phyloP scores from a whole-genome alignment of 2,113 vertebrate genomes.

The Amphiprion percula region DNA sequence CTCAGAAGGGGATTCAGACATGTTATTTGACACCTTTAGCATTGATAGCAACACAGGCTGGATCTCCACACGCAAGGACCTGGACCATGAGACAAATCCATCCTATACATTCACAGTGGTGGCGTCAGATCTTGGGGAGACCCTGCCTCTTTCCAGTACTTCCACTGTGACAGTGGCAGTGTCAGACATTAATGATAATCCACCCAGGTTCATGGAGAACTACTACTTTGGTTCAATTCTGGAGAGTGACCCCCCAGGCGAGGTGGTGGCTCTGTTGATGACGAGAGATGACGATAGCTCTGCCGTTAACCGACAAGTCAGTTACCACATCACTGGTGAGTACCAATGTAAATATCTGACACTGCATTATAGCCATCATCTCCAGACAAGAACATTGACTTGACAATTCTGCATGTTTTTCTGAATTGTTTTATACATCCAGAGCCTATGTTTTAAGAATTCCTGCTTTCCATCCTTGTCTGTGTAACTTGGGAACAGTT shows the following conservation, averaged over 20 bases:
- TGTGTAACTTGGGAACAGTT: too few species aligned
- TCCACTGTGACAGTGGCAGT: constrained; percentile 90
- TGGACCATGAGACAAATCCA: constrained; percentile 93
- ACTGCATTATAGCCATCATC: background rate
- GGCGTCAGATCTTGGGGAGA: constrained; percentile 93
- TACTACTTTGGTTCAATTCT: constrained; percentile 90
- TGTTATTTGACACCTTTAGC: constrained; percentile 84
- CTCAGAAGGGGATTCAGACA: constrained; percentile 82
- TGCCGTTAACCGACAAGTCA: constrained; percentile 93
- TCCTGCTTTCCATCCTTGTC: background rate
- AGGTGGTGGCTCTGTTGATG: constrained; percentile 95
- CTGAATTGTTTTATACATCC: background rate
- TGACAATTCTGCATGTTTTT: too few species aligned
- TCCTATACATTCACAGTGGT: constrained; percentile 92
- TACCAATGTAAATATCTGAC: constrained; percentile 1
- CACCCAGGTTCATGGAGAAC: constrained; percentile 90
- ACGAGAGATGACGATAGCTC: constrained; percentile 95
- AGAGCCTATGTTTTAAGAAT: background rate
- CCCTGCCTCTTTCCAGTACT: constrained; percentile 90
- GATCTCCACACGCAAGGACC: constrained; percentile 92
- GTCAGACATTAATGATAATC: constrained; percentile 95
- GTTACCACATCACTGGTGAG: constrained; percentile 98
- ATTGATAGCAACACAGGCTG: constrained; percentile 96
- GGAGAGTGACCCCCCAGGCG: constrained; percentile 93
- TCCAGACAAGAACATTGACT: too few species aligned